phyloP scores from a whole-genome alignment of 2,113 vertebrate genomes.

The Microcebus jonahi region DNA sequence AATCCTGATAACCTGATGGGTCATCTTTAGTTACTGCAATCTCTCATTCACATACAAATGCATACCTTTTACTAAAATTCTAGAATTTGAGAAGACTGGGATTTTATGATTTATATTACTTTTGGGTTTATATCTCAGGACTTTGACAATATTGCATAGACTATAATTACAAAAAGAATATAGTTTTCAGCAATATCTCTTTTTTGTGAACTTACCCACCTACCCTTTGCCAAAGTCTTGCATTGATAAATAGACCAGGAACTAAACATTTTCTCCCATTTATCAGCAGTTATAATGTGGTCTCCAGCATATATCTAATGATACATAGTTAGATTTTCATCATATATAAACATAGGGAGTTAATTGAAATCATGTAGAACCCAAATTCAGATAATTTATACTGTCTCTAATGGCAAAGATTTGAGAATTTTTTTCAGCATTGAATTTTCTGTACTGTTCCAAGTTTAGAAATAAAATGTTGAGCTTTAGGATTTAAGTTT shows the following conservation, averaged over 20 bases:
- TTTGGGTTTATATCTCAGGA: slow-evolving; percentile 44
- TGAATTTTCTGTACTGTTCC: slow-evolving; percentile 26
- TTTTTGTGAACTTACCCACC: slow-evolving; percentile 36
- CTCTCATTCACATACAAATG: not conserved
- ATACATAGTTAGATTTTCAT: not conserved
- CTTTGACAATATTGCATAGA: slow-evolving; percentile 17
- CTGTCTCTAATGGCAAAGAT: slow-evolving; percentile 26
- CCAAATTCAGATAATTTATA: slow-evolving; percentile 45
- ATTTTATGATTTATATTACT: slow-evolving; percentile 52
- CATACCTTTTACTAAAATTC: not conserved
- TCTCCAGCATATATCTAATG: not conserved
- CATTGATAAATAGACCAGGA: slow-evolving; percentile 17
- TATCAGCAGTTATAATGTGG: slow-evolving; percentile 41
- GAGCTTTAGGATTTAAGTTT: slow-evolving; percentile 50
- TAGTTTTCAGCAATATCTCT: slow-evolving; percentile 48
- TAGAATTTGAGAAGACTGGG: not conserved
- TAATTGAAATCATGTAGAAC: slow-evolving; percentile 12
- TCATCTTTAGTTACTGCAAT: not conserved
- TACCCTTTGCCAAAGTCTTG: slow-evolving; percentile 27
- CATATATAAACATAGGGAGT: slow-evolving; percentile 46
- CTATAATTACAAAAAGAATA: not conserved
- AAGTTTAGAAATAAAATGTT: slow-evolving; percentile 64
- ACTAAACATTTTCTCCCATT: slow-evolving; percentile 30
- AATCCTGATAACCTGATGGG: not conserved
- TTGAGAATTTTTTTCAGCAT: not conserved